phyloP scores from a whole-genome alignment of 2,797 vertebrate genomes.

The Muraenolepis orangiensis region DNA sequence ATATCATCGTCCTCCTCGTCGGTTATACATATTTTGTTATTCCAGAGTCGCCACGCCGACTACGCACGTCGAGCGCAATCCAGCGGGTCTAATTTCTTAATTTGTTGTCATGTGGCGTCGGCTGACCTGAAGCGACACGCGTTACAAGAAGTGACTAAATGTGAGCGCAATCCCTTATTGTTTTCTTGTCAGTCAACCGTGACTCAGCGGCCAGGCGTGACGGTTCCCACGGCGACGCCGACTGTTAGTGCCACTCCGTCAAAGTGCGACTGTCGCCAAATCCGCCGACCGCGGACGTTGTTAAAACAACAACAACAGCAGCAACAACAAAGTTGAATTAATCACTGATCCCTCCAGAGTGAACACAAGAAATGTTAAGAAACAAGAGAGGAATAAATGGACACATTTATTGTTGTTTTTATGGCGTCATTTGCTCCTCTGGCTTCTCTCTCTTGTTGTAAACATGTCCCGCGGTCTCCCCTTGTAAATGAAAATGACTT shows the following conservation, averaged over 20 bases:
- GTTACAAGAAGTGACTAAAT: no score
- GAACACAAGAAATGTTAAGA: not conserved
- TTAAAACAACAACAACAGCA: no score
- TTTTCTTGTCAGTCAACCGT: no score
- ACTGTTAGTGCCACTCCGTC: not conserved
- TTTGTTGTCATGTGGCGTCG: not conserved
- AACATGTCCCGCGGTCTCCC: slow-evolving; percentile 40
- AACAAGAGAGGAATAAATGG: slow-evolving; percentile 7
- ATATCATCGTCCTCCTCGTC: not conserved
- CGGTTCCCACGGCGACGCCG: not conserved
- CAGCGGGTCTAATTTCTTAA: not conserved
- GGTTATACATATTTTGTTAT: not conserved
- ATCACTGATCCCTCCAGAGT: not conserved
- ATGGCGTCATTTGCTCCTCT: slow-evolving; percentile 28
- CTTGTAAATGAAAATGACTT: slow-evolving; percentile 62
- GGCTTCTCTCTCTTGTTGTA: slow-evolving; percentile 38
- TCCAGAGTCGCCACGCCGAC: not conserved
- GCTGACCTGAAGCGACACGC: no score
- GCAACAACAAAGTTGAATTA: not conserved
- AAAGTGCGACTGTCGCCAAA: not conserved
- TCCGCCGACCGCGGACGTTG: not conserved
- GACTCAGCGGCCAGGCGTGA: not conserved
- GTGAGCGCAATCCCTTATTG: no score
- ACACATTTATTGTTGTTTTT: slow-evolving; percentile 36
- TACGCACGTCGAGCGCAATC: not conserved